phyloP scores from a whole-genome alignment of 2,113 vertebrate species.

The Athene cunicularia region DNA sequence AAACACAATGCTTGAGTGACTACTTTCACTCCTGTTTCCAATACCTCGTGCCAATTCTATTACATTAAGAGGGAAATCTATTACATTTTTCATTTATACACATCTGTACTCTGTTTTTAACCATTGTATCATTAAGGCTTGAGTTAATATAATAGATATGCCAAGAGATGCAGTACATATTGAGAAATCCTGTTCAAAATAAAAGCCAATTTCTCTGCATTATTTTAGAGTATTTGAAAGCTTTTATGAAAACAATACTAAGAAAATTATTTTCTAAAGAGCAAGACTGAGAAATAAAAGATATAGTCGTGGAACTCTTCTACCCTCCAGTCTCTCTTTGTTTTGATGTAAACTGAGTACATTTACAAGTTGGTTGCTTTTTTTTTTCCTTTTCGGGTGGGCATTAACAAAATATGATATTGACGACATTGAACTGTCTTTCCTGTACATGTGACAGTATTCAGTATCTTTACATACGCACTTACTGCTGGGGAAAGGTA shows the following conservation, averaged over 20 bases:
- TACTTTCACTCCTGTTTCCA: constrained; percentile 76
- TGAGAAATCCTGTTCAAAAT: constrained; percentile 74
- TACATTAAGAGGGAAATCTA: constrained; percentile 84
- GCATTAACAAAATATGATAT: constrained; percentile 3
- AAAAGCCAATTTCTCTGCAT: constrained; percentile 78
- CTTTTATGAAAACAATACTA: constrained; percentile 77
- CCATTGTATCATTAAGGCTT: constrained; percentile 80
- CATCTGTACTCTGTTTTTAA: constrained; percentile 80
- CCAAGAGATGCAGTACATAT: constrained; percentile 69
- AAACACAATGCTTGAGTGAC: constrained; percentile 85
- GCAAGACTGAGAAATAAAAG: constrained; percentile 60
- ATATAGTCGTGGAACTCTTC: constrained; percentile 42
- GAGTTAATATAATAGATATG: constrained; percentile 80
- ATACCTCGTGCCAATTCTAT: constrained; percentile 80
- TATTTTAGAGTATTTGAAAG: constrained; percentile 77
- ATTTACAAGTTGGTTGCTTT: neutral
- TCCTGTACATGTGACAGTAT: neutral
- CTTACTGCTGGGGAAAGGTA: neutral
- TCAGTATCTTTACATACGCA: neutral
- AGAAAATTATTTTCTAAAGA: constrained; percentile 78
- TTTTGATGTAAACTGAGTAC: constrained; percentile 53
- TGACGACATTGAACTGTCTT: neutral
- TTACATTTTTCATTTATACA: constrained; percentile 86
- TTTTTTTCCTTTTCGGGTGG: neutral
- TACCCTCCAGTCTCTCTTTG: constrained; percentile 43